phyloP scores from a whole-genome alignment of 2,797 vertebrate species.

The Acanthornis magna region DNA sequence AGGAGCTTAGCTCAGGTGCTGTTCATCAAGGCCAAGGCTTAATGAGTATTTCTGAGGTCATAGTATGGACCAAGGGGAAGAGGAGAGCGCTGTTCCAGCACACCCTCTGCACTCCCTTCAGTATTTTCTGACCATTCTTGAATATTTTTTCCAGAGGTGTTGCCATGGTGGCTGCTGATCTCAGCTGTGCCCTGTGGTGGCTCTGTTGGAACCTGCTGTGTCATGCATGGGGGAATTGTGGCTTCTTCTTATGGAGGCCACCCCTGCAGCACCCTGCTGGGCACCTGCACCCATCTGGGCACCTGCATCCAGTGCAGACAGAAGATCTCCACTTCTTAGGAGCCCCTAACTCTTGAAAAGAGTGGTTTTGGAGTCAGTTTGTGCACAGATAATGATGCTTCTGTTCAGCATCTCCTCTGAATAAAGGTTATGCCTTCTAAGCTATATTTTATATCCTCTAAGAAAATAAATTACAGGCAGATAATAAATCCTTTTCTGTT shows the following conservation, averaged over 20 bases:
- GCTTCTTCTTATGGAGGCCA: background rate
- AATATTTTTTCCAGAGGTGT: background rate
- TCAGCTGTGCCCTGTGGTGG: background rate
- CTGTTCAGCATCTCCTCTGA: background rate
- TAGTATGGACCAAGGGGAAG: rapidly evolving
- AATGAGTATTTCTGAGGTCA: background rate
- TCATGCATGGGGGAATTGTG: rapidly evolving
- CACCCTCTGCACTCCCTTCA: rapidly evolving
- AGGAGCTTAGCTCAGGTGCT: background rate
- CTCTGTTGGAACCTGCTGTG: background rate
- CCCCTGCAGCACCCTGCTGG: background rate
- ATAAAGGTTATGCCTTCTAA: background rate
- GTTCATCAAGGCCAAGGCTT: background rate
- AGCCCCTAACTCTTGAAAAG: background rate
- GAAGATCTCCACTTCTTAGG: background rate
- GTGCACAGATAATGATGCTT: background rate
- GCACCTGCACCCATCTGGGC: no score
- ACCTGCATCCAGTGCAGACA: background rate
- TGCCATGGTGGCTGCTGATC: background rate
- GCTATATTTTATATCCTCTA: background rate
- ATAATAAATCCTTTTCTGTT: background rate
- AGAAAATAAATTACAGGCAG: background rate
- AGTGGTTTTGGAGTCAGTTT: background rate
- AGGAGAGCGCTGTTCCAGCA: background rate
- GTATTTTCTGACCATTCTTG: background rate